Base-by-base conservation (phyloP, 2,113 vertebrate genomes). In the Erythrocercus mccallii region DNA sequence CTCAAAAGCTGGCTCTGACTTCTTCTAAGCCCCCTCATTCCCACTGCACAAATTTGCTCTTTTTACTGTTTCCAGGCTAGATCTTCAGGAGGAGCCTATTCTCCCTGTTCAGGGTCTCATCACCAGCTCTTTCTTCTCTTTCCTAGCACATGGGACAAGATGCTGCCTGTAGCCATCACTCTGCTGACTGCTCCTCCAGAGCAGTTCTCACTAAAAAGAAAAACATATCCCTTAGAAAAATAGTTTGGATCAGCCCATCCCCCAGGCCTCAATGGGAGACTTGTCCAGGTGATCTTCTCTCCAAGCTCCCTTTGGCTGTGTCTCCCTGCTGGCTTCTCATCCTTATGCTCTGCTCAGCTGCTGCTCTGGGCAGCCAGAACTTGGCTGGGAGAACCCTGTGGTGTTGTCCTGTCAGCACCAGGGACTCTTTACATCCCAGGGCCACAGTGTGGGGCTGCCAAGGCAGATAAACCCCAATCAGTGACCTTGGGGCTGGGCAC, bases 371-470 rank as follows among this genome's bases (percentile, higher is more conserved):
- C 48, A 73, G 22, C 20, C 25, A 24, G 40, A 74, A 51, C 0
- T 0, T 17, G 38, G 16, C 42, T 50, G 69, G 51, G 24, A 81
- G 42, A 47, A 4, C 6, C 9, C n/a, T 1, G 2, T 24, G 65
- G 11, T n/a, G 28, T 25, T 48, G 42, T 15, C 27, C 37, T 44
- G 13, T 25, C 50, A 58, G 25, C 15, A 37, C 6, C 30, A 23
- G 62, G 69, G 71, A 23, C 73, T 18, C 3, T 2, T 9, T 21
- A 30, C 2, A 44, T 44, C 38, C n/a, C 10, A 17, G 24, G 35
- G 33, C n/a, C 38, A 12, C 12, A n/a, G 8, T 1, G 0, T 45
- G 50, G 38, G 53, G 35, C n/a, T 85, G 61, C 20, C 37, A 12
- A 28, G 31, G 22, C 42, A 35, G 18, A 30, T 15, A n/a, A 51